Conservation (phyloP, 2,113 vertebrate genomes). For the Myocastor coypus region DNA sequence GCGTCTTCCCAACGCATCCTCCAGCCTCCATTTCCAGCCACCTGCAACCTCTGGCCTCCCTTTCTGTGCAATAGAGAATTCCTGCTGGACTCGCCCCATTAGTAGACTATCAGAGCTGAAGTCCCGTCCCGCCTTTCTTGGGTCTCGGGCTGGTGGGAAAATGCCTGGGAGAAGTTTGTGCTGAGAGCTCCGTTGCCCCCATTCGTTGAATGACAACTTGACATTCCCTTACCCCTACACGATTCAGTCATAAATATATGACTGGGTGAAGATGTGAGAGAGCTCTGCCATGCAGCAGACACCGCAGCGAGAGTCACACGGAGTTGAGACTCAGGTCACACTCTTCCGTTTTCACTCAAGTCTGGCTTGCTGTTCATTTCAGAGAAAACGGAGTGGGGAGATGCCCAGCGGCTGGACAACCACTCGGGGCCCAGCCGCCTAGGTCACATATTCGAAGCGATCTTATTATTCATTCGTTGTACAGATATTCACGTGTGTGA, state of each 20-base stretch:
- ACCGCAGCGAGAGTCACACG: not conserved
- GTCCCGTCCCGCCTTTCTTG: not conserved
- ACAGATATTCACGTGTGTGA: not conserved
- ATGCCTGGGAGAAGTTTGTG: no score
- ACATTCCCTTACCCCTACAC: not conserved
- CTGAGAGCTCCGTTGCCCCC: no score
- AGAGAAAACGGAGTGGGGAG: not conserved
- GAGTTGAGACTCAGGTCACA: not conserved
- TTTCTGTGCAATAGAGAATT: not conserved
- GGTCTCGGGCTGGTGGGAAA: not conserved
- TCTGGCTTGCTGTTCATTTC: not conserved
- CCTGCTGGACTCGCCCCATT: not conserved
- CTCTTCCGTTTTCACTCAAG: not conserved
- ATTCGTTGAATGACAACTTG: not conserved
- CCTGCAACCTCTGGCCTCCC: not conserved
- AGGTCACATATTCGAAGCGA: not conserved
- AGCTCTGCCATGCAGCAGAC: not conserved
- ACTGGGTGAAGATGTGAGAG: not conserved
- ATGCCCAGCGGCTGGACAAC: no score
- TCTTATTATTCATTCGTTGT: not conserved
- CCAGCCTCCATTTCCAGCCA: not conserved
- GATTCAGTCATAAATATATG: not conserved
- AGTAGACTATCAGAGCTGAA: not conserved
- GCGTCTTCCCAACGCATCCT: not conserved
- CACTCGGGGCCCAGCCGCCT: not conserved